These are phyloP conservation scores for Cariama cristata DNA, from an alignment of 2,113 vertebrate species.

Conservation along the genomic window DNA sequence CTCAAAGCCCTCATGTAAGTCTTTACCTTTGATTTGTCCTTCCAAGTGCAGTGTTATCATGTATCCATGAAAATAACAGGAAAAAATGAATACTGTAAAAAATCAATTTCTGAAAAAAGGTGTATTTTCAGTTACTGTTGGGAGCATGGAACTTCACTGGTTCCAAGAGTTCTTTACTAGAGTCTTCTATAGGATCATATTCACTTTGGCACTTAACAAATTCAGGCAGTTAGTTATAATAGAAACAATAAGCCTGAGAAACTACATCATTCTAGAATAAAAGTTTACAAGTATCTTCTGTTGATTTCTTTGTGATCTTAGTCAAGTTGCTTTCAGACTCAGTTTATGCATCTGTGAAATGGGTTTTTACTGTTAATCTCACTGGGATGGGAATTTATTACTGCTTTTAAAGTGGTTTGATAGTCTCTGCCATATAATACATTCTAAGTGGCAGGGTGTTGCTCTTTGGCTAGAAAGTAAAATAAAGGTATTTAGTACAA, in stretches of 20 bases:
- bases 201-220: background rate
- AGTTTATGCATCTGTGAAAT: conserved; percentile 36
- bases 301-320: background rate
- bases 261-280: background rate
- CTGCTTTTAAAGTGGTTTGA: background rate
- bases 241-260: background rate
- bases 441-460: background rate
- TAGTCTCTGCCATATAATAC: background rate
- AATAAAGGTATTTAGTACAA: background rate
- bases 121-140: background rate
- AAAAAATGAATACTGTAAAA: background rate
- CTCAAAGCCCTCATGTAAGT: background rate
- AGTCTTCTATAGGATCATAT: background rate
- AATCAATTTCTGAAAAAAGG: background rate
- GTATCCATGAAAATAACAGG: background rate
- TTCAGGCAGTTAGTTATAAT: background rate
- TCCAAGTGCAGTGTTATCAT: background rate
- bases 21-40: conserved; percentile 42
- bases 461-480: background rate
- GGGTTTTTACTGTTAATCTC: background rate
- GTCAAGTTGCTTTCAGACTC: background rate
- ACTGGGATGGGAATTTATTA: background rate
- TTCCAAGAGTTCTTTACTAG: background rate
- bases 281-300: background rate
- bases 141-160: background rate